Evolutionary conservation across 2,797 vertebrate species (phyloP).

Genomic region (Spinibarbus caldwelli): DNA sequence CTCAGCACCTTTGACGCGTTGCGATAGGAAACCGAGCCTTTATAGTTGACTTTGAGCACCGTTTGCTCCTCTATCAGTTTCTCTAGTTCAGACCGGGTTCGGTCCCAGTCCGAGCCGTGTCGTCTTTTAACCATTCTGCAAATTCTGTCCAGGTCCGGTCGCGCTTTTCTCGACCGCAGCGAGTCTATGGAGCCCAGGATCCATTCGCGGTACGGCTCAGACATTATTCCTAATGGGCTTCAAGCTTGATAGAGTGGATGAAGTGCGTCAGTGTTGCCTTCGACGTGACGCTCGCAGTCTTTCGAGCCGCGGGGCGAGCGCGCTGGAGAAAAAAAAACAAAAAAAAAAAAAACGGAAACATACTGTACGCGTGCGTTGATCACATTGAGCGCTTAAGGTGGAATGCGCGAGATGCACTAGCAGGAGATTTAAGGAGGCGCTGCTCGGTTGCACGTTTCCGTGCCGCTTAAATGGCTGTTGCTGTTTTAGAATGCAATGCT

Average conservation of each 20-base stretch:
- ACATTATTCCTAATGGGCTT: slow-evolving; percentile 67
- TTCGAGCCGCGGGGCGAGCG: slow-evolving; percentile 79
- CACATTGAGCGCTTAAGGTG: slow-evolving; percentile 85
- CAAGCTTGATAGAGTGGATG: slow-evolving; percentile 39
- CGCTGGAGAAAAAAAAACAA: slow-evolving; percentile 77
- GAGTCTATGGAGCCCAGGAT: slow-evolving; percentile 92
- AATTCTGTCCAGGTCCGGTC: slow-evolving; percentile 90
- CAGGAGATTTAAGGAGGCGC: slow-evolving; percentile 79
- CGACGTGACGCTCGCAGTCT: slow-evolving; percentile 69
- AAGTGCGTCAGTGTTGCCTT: slow-evolving; percentile 69
- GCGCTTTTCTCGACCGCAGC: slow-evolving; percentile 88
- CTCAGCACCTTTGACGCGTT: slow-evolving; percentile 91
- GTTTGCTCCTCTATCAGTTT: slow-evolving; percentile 90
- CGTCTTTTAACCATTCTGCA: slow-evolving; percentile 91
- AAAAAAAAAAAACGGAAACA: slow-evolving; percentile 90
- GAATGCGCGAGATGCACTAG: slow-evolving; percentile 70
- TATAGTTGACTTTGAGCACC: slow-evolving; percentile 82
- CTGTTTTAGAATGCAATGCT: not conserved
- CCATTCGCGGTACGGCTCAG: slow-evolving; percentile 87
- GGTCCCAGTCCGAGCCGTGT: slow-evolving; percentile 88
- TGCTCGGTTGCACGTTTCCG: no score
- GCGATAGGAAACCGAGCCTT: slow-evolving; percentile 91
- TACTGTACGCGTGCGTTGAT: slow-evolving; percentile 86
- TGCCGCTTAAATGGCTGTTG: not conserved
- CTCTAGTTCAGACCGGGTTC: slow-evolving; percentile 88